Evolutionary conservation across 2,797 vertebrate genomes (phyloP).

Genomic region (Malurus leucopterus): DNA sequence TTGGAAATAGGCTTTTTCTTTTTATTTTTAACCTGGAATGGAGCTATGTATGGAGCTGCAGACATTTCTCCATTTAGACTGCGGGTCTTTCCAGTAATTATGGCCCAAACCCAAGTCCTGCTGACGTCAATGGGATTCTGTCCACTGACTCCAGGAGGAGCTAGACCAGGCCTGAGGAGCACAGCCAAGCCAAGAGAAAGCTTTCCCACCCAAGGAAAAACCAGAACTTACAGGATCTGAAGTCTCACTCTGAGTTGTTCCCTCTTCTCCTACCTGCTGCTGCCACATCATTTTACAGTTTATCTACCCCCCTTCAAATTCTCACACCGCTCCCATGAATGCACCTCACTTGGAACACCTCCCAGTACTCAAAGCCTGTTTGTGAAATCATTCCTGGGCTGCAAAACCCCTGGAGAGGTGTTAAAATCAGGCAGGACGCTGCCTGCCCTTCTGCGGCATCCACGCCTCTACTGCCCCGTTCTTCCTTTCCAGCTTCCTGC

Average conservation of each 20-base stretch:
- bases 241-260: neutral
- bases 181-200: slow-evolving; percentile 1
- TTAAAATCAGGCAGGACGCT: neutral
- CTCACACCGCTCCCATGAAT: neutral
- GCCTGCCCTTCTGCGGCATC: neutral
- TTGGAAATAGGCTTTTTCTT: neutral
- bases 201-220: neutral
- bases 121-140: slow-evolving; percentile 26
- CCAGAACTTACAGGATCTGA: neutral
- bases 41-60: neutral
- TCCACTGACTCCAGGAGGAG: neutral
- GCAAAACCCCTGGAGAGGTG: neutral
- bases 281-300: neutral
- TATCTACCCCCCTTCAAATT: neutral
- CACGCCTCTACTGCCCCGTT: neutral
- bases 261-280: neutral
- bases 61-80: slow-evolving; percentile 19
- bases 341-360: neutral
- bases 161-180: neutral
- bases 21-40: slow-evolving; percentile 42
- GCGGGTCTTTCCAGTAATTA: slow-evolving; percentile 29
- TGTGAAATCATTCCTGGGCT: neutral
- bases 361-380: neutral
- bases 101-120: slow-evolving; percentile 8
- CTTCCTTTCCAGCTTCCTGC: neutral